These are phyloP conservation scores for Neodiprion virginianus DNA, from an alignment of 1,140 invertebrate species.

Conservation along the genomic window DNA sequence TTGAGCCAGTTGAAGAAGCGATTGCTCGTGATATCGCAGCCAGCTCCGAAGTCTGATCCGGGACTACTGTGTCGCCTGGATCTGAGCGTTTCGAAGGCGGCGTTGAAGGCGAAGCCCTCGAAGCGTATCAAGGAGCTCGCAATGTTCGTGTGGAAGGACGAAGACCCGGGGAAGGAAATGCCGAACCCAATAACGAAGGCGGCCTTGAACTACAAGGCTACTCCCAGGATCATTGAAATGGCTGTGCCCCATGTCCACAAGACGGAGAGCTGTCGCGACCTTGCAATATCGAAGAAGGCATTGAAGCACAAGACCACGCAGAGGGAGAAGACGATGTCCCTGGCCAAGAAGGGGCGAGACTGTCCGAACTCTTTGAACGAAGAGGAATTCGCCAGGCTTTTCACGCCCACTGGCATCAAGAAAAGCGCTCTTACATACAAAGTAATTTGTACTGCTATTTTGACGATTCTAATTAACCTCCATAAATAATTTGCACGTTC, in stretches of 20 bases:
- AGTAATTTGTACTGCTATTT: slow-evolving; percentile 5
- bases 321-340: slow-evolving; percentile 16
- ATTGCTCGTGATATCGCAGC: slow-evolving; percentile 24
- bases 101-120: slow-evolving; percentile 26
- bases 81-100: slow-evolving; percentile 29
- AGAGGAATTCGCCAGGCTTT: slow-evolving; percentile 25
- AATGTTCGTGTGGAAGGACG: slow-evolving; percentile 8
- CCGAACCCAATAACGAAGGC: slow-evolving; percentile 23
- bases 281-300: slow-evolving; percentile 15
- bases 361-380: slow-evolving; percentile 28
- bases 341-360: slow-evolving; percentile 27
- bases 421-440: slow-evolving; percentile 30
- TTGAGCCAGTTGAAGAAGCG: slow-evolving; percentile 28
- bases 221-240: slow-evolving; percentile 24
- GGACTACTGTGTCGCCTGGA: background rate
- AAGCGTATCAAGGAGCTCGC: slow-evolving; percentile 31
- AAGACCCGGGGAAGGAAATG: slow-evolving; percentile 21
- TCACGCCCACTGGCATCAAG: slow-evolving; percentile 30
- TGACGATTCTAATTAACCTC: background rate
- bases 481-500: background rate
- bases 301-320: slow-evolving; percentile 12
- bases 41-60: slow-evolving; percentile 7
- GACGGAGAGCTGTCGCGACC: slow-evolving; percentile 12
- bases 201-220: slow-evolving; percentile 32
- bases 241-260: slow-evolving; percentile 19